Base-by-base conservation (phyloP, 2,888 invertebrate genomes). In the Drosophila flavopinicola region DNA sequence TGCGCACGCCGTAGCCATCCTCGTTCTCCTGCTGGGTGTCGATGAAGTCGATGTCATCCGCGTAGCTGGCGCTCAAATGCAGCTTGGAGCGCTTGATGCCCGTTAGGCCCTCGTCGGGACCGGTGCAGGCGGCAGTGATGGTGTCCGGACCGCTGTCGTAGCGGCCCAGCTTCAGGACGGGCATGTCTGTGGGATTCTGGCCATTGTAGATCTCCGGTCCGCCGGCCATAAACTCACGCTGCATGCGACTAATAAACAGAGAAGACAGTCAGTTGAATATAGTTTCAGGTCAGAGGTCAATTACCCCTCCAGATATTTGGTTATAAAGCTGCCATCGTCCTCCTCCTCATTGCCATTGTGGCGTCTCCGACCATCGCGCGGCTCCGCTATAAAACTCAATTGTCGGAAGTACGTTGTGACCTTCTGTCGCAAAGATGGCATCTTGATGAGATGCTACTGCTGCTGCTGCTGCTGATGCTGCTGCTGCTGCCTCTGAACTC, bases 31-130 rank as follows among this genome's bases (percentile, higher is more conserved):
- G 91, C 54, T 91, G 90, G 1, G 92, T 94, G 84, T 95, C 95
- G 69, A 95, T 95, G 78, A 94, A 95, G 89, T 94, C 94, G 47
- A 95, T 94, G 84, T 95, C 95, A 48, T 91, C 91, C 7, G 91
- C 90, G 24, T 94, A 93, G 82, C 95, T 94, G 39, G 94, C 92
- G 56, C 94, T 93, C 66, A 95, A 92, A 90, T 94, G 94, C 71
- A 93, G 92, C 80, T 94, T 94, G 44, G 93, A 93, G 42, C 94
- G 91, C 89, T 94, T 94, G 20, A 96, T 95, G 42, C 94, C 94
- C 0, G 95, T 94, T 3, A 97, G 92, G 1, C 97, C 97, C 58
- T 94, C 95, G 78, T 95, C 95, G 0, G 97, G 97, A 6, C 97
- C 97, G 0, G 96, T 95, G 85, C 94, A 94, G 52, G 96, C 94